Evolutionary conservation across 2,113 vertebrate genomes (phyloP).

Genomic region (Acrocephalus kingi): DNA sequence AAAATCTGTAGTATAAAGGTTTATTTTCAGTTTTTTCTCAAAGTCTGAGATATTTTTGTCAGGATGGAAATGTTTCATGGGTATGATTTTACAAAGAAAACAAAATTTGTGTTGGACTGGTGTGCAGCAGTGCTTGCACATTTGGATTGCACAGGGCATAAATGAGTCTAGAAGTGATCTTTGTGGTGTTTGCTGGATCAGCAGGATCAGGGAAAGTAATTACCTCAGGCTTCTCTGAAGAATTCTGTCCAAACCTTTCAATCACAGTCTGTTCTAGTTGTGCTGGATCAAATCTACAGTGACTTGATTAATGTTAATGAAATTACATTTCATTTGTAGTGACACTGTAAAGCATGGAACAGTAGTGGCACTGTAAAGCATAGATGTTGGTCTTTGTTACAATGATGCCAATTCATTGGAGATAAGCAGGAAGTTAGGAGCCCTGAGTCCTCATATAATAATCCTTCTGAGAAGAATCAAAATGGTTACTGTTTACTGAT

Average conservation of each 20-base stretch:
- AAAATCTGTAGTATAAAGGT: not conserved
- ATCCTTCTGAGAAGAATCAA: not conserved
- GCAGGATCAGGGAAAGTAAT: not conserved
- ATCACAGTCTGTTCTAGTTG: not conserved
- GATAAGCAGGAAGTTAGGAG: not conserved
- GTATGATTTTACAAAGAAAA: not conserved
- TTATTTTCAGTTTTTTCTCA: not conserved
- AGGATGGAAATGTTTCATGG: not conserved
- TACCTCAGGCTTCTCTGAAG: not conserved
- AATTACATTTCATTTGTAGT: not conserved
- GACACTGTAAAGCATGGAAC: not conserved
- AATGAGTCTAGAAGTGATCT: not conserved
- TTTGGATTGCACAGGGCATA: not conserved
- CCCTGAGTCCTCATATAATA: not conserved
- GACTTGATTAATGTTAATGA: not conserved
- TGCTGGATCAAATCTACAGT: not conserved
- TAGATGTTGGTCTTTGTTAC: not conserved
- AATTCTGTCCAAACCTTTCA: not conserved
- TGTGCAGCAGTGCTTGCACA: not conserved
- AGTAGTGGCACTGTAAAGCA: not conserved
- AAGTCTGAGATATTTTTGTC: not conserved
- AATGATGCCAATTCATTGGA: not conserved
- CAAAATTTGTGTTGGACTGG: not conserved
- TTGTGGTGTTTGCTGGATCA: not conserved
- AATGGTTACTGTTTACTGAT: not conserved